Percentiles rank a stretch among this genome's conserved stretches.
Evolutionary conservation across 2,888 invertebrate genomes (phyloP).

Genomic region (Lasioglossum pauxillum): DNA sequence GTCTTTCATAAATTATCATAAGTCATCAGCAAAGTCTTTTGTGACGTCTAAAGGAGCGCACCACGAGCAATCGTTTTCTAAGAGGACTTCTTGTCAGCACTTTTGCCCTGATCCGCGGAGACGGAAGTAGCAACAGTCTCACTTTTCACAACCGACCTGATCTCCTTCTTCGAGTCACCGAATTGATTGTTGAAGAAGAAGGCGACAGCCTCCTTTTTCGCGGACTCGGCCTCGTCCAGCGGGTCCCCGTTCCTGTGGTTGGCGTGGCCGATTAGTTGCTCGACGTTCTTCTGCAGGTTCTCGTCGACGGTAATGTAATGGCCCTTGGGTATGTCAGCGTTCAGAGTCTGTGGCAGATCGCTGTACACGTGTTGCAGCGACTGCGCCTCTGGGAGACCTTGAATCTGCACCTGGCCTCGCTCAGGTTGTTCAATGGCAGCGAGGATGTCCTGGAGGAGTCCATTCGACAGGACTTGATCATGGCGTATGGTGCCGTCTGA

Average conservation of each 20-base stretch:
- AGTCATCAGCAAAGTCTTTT: constrained; percentile 12
- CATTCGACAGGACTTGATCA: constrained; percentile 91
- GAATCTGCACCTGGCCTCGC: constrained; percentile 73
- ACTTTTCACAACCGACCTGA: constrained; percentile 66
- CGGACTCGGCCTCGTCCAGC: constrained; percentile 45
- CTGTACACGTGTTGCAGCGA: constrained; percentile 70
- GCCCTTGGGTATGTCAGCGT: constrained; percentile 35
- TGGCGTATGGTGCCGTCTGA: constrained; percentile 87
- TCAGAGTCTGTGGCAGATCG: constrained; percentile 64
- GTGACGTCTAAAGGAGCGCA: constrained; percentile 12
- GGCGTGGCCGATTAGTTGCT: constrained; percentile 33
- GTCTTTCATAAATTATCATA: constrained; percentile 40
- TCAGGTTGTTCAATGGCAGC: constrained; percentile 92
- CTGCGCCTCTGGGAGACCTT: constrained; percentile 73
- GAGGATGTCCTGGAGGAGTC: constrained; percentile 91
- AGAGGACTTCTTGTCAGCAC: constrained; percentile 42
- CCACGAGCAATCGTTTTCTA: constrained; percentile 24
- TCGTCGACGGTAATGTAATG: constrained; percentile 59
- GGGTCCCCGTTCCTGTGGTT: constrained; percentile 52
- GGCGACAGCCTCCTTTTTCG: constrained; percentile 74
- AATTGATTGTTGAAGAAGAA: constrained; percentile 78
- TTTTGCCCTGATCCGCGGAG: constrained; percentile 24
- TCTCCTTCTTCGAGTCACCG: constrained; percentile 73
- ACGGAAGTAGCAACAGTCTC: constrained; percentile 45
- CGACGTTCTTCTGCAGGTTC: constrained; percentile 5